Evolutionary conservation across 2,888 invertebrate species (phyloP), one percentile per base, ranked within the genome.

Genomic region (Epirrhoe alternata): DNA sequence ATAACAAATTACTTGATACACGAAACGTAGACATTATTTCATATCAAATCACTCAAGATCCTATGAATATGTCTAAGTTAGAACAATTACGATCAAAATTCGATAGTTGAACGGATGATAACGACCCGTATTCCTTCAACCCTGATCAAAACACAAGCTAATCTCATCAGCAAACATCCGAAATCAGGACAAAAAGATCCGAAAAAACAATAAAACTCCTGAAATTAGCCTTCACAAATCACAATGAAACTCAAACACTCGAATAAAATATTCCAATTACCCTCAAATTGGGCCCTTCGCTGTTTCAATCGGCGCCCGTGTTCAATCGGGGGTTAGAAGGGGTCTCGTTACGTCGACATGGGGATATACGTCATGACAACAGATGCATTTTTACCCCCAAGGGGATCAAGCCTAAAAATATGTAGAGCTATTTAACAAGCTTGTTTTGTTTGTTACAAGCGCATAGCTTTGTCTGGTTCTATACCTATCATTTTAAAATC

Each of bases 261-360:
- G 45, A 66, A 61, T 68, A 69, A 70, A 74, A 74, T 72, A 69
- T 68, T 71, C 64, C 70, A 72, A 72, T 72, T 70, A 68, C 65
- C 68, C 52, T 7, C 61, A 61, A 68, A 67, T 69, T 66, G 63
- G 55, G 65, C 61, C 70, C 61, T 58, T 47, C 65, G 62, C 57
- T 61, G 66, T 61, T 64, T 64, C 58, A 58, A 64, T 64, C 47
- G 58, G 33, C 17, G 45, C 62, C 51, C 55, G 56, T 64, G 72
- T 68, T 69, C 69, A 64, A 70, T 70, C 55, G 64, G 53, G 45
- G 61, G 56, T 63, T 60, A 45, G 66, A 63, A 65, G 64, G 63
- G 60, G 38, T 61, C 47, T 30, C 58, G 62, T 55, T 66, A 66
- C 54, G 49, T 54, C 52, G 53, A 59, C 64, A 52, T 31, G 33